These are phyloP conservation scores for Zingel zingel DNA, from an alignment of 2,113 vertebrate genomes.

Conservation along the genomic window DNA sequence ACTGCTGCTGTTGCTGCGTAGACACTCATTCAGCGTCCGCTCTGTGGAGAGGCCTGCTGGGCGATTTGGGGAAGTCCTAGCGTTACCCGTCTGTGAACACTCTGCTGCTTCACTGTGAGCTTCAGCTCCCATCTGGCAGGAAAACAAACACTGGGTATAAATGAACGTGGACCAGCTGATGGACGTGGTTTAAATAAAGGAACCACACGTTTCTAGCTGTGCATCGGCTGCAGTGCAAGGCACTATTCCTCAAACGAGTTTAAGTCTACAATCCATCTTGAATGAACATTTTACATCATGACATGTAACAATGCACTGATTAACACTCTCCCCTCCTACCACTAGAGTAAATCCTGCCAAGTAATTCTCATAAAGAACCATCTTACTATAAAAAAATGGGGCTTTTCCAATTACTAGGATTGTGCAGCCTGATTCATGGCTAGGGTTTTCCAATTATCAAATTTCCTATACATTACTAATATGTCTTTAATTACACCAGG, in stretches of 20 bases:
- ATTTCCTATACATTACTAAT: constrained; percentile 12
- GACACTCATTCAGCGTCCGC: not conserved
- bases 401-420: not conserved
- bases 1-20: constrained; percentile 24
- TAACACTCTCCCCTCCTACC: not conserved
- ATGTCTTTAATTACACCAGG: constrained; percentile 42
- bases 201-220: not conserved
- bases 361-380: not conserved
- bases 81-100: not conserved
- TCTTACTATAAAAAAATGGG: not conserved
- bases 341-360: not conserved
- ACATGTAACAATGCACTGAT: not conserved
- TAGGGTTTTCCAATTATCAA: constrained; percentile 8
- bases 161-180: not conserved
- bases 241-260: not conserved
- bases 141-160: not conserved
- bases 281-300: not conserved
- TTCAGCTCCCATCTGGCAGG: constrained; percentile 32
- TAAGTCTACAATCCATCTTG: not conserved
- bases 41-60: constrained; percentile 17
- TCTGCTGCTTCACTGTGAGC: constrained; percentile 1
- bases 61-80: not conserved
- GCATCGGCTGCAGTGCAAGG: not conserved
- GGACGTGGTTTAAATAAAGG: not conserved
- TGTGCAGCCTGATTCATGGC: constrained; percentile 6